Base-by-base conservation (phyloP, 1,140 invertebrate genomes). In the Brachystomella parvula region DNA sequence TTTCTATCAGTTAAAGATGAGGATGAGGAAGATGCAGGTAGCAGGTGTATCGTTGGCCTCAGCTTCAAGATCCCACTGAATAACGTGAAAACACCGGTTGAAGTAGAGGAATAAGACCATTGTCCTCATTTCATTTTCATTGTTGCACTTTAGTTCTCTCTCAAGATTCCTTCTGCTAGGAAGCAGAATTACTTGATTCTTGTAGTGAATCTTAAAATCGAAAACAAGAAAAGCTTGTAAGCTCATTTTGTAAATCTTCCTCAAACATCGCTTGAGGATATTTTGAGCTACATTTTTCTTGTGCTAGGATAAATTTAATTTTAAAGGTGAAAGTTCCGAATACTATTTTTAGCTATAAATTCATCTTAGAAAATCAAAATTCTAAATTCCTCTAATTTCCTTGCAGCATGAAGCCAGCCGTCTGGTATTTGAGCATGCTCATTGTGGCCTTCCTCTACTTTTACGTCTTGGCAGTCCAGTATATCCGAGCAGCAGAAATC, bases 341-440 rank as follows among this genome's bases (percentile, higher is more conserved):
- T 21, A 3, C 30, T 30, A 12, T 59, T 59, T 28, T 29, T 21
- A 30, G n/a, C 9, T 44, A n/a, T 44, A 59, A 59, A 28, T 59
- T 59, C 26, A 59, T 21, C 30, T 29, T 29, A 31, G 15, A 59
- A 31, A 9, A 12, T 29, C 24, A 29, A 59, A 15, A 12, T 6
- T 26, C 15, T 59, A 31, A 59, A 30, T 59, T 59, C 15, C 30
- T 6, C 30, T 12, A 32, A 12, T 30, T 9, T 61, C 17, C 12
- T 64, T 71, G 39, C 61, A 76, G 65, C 62, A 80, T 80, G 79
- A 80, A 78, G 74, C 75, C 77, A 15, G 78, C 78, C 12, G 71
- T 75, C 47, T 80, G 79, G 79, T 79, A 78, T 70, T 68, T 78
- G 65, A 78, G 76, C 56, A 77, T 75, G 61, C 71, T 80, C 12